Base-by-base conservation (phyloP, 1,140 invertebrate species). In the Littorina saxatilis region DNA sequence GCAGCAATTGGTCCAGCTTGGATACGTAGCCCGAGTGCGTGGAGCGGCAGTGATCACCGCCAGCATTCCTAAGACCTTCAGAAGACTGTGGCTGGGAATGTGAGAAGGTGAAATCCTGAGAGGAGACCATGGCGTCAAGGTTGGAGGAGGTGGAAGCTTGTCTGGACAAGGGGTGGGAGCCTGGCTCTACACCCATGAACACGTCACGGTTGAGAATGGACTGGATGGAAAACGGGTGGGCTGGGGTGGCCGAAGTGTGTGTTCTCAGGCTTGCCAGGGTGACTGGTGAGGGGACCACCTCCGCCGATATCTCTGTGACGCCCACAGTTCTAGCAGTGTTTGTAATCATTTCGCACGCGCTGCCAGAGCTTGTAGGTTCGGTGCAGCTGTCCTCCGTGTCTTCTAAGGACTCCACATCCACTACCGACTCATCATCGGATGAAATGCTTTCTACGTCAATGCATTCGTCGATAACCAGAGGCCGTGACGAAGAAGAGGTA, bases 401-500 rank as follows among this genome's bases (percentile, higher is more conserved):
- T 9, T 43, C 39, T n/a, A 78, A 9, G 27, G 76, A 78, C 43
- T 78, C 76, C 55, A 78, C 76, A 43, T 78, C 76, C 55, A 78
- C 55, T 32, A 78, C 55, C 27, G 7, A 35, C 52, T 15, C 32
- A 68, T 52, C 55, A 23, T 78, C 76, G 2, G 76, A 78, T 13
- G 76, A 78, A 15, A 78, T 40, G 39, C 76, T 66, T 11, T 78
- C 55, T 9, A 78, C 76, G 35, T 78, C 76, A 23, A 78, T 78
- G 27, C 7, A 66, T 35, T n/a, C 55, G 17, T 66, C 76, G 23
- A 37, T 37, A 11, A 52, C 32, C 23, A 23, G 20, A 3, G 29
- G 72, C 17, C 43, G 29, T 11, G 47, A 29, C 3, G 58, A 20
- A 43, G 76, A 63, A 15, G 23, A 55, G 2, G 15, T 20, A 11